Evolutionary conservation across 35 echinoderm and acorn worm species (phyloP).

Genomic region (Stichopus chloronotus): DNA sequence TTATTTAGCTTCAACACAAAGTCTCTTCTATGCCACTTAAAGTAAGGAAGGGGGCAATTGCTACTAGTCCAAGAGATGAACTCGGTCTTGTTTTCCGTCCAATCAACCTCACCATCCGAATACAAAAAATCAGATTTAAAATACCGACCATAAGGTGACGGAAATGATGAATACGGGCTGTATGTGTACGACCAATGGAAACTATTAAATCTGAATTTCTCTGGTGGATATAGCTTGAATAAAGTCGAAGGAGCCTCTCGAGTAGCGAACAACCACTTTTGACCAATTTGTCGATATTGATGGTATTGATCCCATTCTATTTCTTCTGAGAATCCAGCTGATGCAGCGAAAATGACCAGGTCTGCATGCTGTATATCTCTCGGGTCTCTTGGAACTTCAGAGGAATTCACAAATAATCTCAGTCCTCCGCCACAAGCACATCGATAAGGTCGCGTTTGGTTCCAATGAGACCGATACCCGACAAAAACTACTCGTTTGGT

Average conservation of each 20-base stretch:
- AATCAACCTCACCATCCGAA: background rate
- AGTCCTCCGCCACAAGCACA: conserved; percentile 8
- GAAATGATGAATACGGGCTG: background rate
- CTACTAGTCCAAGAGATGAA: conserved; percentile 59
- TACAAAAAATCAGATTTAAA: background rate
- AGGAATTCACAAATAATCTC: conserved; percentile 13
- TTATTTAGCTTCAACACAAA: conserved; percentile 58
- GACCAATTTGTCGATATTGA: background rate
- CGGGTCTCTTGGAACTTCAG: conserved; percentile 22
- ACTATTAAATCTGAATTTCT: conserved; percentile 25
- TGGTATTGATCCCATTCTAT: conserved; percentile 35
- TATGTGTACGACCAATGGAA: conserved; percentile 50
- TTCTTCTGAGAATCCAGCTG: background rate
- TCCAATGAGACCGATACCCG: conserved; percentile 37
- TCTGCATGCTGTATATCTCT: conserved; percentile 19
- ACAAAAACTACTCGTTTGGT: conserved; percentile 24
- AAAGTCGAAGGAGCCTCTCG: conserved; percentile 3
- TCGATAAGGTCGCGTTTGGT: background rate
- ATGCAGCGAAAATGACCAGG: conserved; percentile 22
- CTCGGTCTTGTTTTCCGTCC: conserved; percentile 55
- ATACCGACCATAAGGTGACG: conserved; percentile 21
- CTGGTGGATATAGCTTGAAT: background rate
- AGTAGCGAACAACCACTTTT: conserved; percentile 43
- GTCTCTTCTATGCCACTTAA: conserved; percentile 49
- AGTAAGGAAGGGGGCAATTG: conserved; percentile 32